Evolutionary conservation across 2,888 invertebrate species (phyloP).

Genomic region (Chydorus sphaericus): DNA sequence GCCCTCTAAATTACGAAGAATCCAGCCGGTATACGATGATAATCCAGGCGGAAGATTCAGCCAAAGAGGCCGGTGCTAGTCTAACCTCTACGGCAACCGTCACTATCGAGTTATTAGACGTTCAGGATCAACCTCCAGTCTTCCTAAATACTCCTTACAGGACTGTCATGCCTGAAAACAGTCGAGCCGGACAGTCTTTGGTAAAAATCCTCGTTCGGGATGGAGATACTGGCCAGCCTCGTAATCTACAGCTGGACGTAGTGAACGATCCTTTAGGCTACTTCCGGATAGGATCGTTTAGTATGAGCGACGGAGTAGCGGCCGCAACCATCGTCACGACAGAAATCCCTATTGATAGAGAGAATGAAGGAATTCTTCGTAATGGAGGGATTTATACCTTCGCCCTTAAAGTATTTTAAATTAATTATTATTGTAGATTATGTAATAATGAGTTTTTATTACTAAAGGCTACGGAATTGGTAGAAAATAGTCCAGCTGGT

Average conservation of each 20-base stretch:
- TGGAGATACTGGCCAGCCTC: constrained; percentile 60
- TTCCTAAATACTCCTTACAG: constrained; percentile 68
- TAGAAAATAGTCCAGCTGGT: constrained; percentile 51
- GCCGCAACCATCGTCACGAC: constrained; percentile 42
- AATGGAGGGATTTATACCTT: constrained; percentile 65
- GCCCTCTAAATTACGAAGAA: constrained; percentile 59
- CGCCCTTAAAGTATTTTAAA: constrained; percentile 37
- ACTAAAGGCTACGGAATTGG: constrained; percentile 51
- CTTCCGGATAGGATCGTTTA: constrained; percentile 37
- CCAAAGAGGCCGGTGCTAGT: constrained; percentile 38
- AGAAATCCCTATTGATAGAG: constrained; percentile 51
- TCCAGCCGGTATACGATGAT: constrained; percentile 54
- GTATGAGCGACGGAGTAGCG: constrained; percentile 24
- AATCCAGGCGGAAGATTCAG: constrained; percentile 48
- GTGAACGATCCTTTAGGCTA: constrained; percentile 53
- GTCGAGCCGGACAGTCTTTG: constrained; percentile 36
- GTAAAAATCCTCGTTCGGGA: constrained; percentile 50
- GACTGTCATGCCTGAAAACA: constrained; percentile 58
- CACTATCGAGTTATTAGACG: constrained; percentile 56
- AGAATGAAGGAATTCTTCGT: constrained; percentile 53
- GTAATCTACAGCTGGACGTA: constrained; percentile 47
- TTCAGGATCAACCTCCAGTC: constrained; percentile 68
- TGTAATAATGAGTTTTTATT: constrained; percentile 16
- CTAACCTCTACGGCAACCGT: constrained; percentile 54
- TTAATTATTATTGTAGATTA: neutral